phyloP scores from a whole-genome alignment of 2,113 vertebrate genomes.

The Coturnix japonica region DNA sequence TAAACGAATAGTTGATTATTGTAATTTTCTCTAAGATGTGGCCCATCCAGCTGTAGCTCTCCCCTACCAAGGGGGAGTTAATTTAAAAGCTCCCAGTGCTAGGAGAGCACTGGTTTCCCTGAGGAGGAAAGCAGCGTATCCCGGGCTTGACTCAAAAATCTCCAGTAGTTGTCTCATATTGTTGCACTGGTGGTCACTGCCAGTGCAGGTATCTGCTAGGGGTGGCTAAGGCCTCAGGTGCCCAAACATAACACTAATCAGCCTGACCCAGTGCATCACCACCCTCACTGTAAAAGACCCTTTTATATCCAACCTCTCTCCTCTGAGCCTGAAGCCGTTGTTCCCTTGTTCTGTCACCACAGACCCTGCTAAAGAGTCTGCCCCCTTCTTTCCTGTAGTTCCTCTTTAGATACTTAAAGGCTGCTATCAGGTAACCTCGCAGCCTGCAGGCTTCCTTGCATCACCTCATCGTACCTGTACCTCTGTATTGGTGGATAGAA shows the following conservation, averaged over 20 bases:
- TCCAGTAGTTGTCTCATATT: too few species aligned
- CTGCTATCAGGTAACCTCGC: fast-evolving
- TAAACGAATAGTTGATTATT: slow-evolving; percentile 34
- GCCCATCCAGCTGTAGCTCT: slow-evolving; percentile 3
- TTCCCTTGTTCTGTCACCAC: too few species aligned
- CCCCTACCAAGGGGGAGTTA: background rate
- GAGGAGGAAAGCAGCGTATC: background rate
- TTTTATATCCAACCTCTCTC: too few species aligned
- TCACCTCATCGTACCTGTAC: background rate
- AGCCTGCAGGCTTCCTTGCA: background rate
- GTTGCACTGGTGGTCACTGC: too few species aligned
- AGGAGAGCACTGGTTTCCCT: background rate
- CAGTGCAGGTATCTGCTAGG: background rate
- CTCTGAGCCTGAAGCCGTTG: too few species aligned
- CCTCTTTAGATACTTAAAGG: too few species aligned
- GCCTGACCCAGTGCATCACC: too few species aligned
- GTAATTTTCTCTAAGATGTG: slow-evolving; percentile 10
- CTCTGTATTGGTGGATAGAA: background rate
- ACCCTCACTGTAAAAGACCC: too few species aligned
- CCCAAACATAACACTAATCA: too few species aligned
- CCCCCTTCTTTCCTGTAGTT: too few species aligned
- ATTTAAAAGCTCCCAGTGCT: background rate
- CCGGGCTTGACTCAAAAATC: fast-evolving
- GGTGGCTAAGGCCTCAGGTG: background rate
- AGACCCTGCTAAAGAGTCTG: too few species aligned